Base-by-base conservation (phyloP, 2,113 vertebrate species). In the Reinhardtius hippoglossoides region DNA sequence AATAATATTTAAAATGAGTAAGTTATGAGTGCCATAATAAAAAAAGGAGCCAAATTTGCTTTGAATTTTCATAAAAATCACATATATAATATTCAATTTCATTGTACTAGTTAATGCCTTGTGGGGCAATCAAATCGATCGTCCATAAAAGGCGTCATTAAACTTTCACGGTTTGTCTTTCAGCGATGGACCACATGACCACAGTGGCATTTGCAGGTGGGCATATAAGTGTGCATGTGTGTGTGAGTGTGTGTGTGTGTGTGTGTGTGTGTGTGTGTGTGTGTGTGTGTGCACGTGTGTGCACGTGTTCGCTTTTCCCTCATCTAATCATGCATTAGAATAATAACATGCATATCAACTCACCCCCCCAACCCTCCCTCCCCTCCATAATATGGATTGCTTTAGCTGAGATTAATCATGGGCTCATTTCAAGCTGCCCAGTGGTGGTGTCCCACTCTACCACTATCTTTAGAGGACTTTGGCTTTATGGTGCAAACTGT, bases 391-490 rank as follows among this genome's bases (percentile, higher is more conserved):
- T 54, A 71, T 55, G 46, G 7, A 10, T 71, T 67, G 58, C 66
- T 68, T 69, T 63, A 48, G 61, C 67, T 71, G 63, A 57, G 24
- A 83, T 81, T 65, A 87, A 87, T 86, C 76, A 35, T 44, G 40
- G 35, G 56, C 55, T 26, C 15, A 15, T 59, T 77, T 59, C 73
- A 77, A 35, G 37, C 63, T 56, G 63, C 31, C 9, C 24, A 65
- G 55, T 44, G 55, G 70, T 55, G 46, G 85, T 48, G 73, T 70
- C 66, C 40, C 81, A 58, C 31, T 31, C 31, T 31, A 31, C 31
- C 31, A 31, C 31, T 87, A 77, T 84, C 61, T 80, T 72, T 86
- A 80, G 81, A 89, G 88, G 88, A 87, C 85, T 87, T 87, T 71
- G 68, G 52, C 61, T 57, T 82, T 84, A 67, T 80, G 83, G 71